Evolutionary conservation across 2,888 invertebrate species (phyloP).

Genomic region (Drosophila kambysellisi): DNA sequence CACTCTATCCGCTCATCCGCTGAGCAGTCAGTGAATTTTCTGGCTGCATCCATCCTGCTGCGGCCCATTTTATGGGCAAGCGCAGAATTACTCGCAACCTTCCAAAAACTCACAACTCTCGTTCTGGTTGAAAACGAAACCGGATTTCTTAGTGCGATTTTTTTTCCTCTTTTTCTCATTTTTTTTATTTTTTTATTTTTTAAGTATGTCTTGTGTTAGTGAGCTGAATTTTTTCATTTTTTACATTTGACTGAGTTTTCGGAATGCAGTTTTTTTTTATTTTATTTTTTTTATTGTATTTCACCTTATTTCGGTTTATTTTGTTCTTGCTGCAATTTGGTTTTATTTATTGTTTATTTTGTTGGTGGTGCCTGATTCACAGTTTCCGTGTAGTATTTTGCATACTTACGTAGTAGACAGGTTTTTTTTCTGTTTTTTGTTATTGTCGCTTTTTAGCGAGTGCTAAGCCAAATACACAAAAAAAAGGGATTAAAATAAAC

Average conservation of each 20-base stretch:
- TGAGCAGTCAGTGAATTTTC: conserved; percentile 42
- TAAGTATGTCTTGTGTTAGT: conserved; percentile 65
- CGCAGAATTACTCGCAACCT: conserved; percentile 58
- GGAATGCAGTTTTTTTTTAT: conserved; percentile 62
- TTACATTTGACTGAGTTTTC: conserved; percentile 75
- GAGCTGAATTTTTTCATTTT: conserved; percentile 39
- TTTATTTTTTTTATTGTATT: conserved; percentile 47
- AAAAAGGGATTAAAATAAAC: conserved; percentile 39
- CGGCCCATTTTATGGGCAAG: conserved; percentile 55
- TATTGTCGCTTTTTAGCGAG: conserved; percentile 27
- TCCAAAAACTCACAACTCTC: conserved; percentile 55
- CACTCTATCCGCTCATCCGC: neutral
- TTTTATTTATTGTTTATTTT: conserved; percentile 37
- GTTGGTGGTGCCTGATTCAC: conserved; percentile 47
- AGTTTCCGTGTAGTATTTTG: conserved; percentile 66
- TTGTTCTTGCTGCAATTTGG: conserved; percentile 25
- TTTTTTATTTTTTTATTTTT: conserved; percentile 25
- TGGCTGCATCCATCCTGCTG: conserved; percentile 56
- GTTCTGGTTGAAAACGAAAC: conserved; percentile 82
- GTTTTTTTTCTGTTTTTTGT: conserved; percentile 23
- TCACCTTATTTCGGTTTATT: conserved; percentile 56
- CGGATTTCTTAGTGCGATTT: conserved; percentile 75
- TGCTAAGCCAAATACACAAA: conserved; percentile 4
- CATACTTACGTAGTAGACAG: conserved; percentile 54
- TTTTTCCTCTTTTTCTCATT: conserved; percentile 13